Conservation (phyloP, 2,888 invertebrate species). For the Ennomos fuscantarius region DNA sequence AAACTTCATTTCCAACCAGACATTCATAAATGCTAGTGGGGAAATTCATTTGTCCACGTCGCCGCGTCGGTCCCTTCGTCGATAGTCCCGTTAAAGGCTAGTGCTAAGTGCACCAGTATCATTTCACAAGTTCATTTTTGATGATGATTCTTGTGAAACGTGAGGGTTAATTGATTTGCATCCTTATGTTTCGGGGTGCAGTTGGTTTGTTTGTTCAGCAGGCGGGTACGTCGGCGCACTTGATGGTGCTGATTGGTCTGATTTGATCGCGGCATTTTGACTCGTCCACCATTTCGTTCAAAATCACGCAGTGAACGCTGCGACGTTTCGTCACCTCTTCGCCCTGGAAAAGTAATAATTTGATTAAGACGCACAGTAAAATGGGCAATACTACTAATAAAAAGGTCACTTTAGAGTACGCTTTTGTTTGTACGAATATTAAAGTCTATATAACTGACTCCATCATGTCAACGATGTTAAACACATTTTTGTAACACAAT, state of each 20-base stretch:
- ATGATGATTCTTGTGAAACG: slow-evolving; percentile 21
- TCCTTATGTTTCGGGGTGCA: slow-evolving; percentile 11
- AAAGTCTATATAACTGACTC: too few relatives aligned
- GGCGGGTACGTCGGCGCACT: slow-evolving; percentile 84
- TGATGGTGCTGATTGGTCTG: slow-evolving; percentile 88
- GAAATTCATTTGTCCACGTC: slow-evolving; percentile 32
- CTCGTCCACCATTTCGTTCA: slow-evolving; percentile 90
- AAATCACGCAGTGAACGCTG: slow-evolving; percentile 91
- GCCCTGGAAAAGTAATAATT: slow-evolving; percentile 54
- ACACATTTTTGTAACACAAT: too few relatives aligned
- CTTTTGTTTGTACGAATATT: too few relatives aligned
- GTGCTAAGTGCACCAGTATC: slow-evolving; percentile 28
- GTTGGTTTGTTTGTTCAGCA: slow-evolving; percentile 55
- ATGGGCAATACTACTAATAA: too few relatives aligned
- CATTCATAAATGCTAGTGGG: slow-evolving; percentile 35
- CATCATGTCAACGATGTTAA: too few relatives aligned
- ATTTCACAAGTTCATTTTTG: slow-evolving; percentile 20
- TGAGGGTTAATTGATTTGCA: slow-evolving; percentile 2
- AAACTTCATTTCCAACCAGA: slow-evolving; percentile 25
- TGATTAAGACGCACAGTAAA: too few relatives aligned
- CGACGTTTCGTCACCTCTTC: slow-evolving; percentile 86
- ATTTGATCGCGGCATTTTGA: slow-evolving; percentile 87
- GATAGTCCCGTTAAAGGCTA: slow-evolving; percentile 8
- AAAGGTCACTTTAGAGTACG: too few relatives aligned
- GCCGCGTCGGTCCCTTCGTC: slow-evolving; percentile 7